Base-by-base conservation (phyloP, 2,888 invertebrate species). In the Cylindroiulus punctatus region DNA sequence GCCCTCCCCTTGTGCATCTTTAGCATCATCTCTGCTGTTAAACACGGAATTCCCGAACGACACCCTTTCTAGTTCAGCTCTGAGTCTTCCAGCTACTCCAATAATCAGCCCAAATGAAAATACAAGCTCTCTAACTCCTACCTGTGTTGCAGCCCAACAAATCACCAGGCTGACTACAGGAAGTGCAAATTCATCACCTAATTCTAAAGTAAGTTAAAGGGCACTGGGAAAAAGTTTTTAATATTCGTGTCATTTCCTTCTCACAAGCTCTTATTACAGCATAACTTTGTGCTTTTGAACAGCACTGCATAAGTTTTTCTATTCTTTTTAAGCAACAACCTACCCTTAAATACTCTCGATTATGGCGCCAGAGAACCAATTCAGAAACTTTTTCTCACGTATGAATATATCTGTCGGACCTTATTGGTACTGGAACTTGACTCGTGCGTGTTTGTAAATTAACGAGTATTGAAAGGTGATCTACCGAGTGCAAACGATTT, bases 1-100 rank as follows among this genome's bases (percentile, higher is more conserved):
- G 32, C 83, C 81, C 10, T 87, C 87, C 5, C 87, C 87, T 4
- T 86, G 47, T 36, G 52, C 86, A 22, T 26, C 76, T 42, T 40
- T 86, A 5, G 76, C 86, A 30, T 76, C 86, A 19, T 86, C 86
- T 10, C 65, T 76, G 14, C 44, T 76, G 40, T 81, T 81, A 26
- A 36, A 26, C 81, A 4, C 65, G 0, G 86, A 86, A 44, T 30
- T 76, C 22, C 65, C 32, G 26, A 32, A 81, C 22, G 40, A 76
- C 12, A 42, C 86, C 30, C 32, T 76, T 40, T 22, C 42, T 26
- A 81, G 30, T 44, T 30, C 86, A 42, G 81, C 81, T n/a, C 36
- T 81, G 81, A 86, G 86, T 81, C 86, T 86, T 81, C 86, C 86
- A 30, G 26, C 40, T 19, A 86, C 86, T 17, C 86, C 86, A 32